Conservation (phyloP, 2,113 vertebrate species). For the Rallus limicola region DNA sequence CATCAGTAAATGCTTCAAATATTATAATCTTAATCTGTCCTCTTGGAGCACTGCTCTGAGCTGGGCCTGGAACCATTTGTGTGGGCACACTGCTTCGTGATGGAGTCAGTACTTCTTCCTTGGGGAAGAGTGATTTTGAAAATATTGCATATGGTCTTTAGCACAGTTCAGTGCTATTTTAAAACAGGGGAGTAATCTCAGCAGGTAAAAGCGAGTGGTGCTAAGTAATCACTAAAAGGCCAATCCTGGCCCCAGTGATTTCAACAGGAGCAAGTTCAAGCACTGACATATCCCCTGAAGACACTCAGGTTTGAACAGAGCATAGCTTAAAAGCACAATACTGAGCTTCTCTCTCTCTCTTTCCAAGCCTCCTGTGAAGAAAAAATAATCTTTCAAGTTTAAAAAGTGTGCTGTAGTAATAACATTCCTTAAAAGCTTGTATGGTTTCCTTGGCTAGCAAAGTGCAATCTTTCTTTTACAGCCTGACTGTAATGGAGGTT, state of each 20-base stretch:
- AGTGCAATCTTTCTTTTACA: background rate
- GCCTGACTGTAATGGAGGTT: background rate
- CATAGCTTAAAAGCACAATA: background rate
- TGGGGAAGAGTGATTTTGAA: background rate
- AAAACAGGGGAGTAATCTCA: background rate
- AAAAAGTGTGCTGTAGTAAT: background rate
- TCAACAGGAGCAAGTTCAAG: constrained; percentile 49
- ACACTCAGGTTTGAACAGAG: constrained; percentile 48
- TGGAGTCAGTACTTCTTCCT: background rate
- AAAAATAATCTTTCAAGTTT: background rate
- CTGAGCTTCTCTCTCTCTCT: background rate
- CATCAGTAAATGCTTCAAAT: background rate
- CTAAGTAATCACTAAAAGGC: background rate
- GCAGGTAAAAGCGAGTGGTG: background rate
- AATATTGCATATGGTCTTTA: background rate
- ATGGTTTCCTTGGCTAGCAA: background rate
- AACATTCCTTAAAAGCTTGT: background rate
- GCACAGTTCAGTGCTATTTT: background rate
- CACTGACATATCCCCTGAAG: constrained; percentile 22
- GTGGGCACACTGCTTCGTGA: background rate
- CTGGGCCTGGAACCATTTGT: background rate
- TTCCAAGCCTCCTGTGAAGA: background rate
- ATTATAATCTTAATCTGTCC: background rate
- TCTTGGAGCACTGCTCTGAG: background rate
- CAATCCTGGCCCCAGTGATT: background rate